These are phyloP conservation scores for Drosophila algonquin DNA, from an alignment of 2,888 invertebrate genomes.

Conservation along the genomic window DNA sequence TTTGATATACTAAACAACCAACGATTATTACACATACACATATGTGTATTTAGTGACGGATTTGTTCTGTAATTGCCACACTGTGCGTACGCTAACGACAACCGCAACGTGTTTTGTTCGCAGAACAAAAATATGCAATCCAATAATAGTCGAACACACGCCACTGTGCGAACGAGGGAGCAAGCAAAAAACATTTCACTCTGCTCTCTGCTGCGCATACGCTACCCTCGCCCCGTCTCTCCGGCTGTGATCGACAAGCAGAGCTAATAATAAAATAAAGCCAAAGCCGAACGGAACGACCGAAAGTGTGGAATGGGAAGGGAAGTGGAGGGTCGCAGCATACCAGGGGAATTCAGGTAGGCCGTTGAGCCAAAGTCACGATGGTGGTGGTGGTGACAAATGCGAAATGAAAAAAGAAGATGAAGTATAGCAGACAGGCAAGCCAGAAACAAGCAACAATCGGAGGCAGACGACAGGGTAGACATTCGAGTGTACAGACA, in stretches of 20 bases:
- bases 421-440: constrained; percentile 64
- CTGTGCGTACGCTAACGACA: constrained; percentile 4
- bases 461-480: constrained; percentile 31
- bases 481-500: constrained; percentile 71
- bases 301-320: not conserved
- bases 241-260: constrained; percentile 61
- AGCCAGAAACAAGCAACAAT: constrained; percentile 46
- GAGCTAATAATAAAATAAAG: constrained; percentile 76
- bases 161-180: constrained; percentile 29
- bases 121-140: constrained; percentile 13
- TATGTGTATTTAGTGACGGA: not conserved
- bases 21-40: not conserved
- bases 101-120: not conserved
- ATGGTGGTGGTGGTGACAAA: constrained; percentile 55
- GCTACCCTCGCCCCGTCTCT: constrained; percentile 26
- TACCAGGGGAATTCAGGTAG: constrained; percentile 11
- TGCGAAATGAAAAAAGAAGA: constrained; percentile 69
- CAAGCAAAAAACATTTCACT: constrained; percentile 50
- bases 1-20: too few species aligned
- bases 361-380: constrained; percentile 23
- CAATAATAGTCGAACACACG: constrained; percentile 20
- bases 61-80: not conserved
- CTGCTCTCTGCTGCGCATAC: constrained; percentile 53
- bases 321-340: not conserved
- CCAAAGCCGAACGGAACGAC: constrained; percentile 16